Base-by-base conservation (phyloP, 2,797 vertebrate genomes). In the Syngnathus acus region DNA sequence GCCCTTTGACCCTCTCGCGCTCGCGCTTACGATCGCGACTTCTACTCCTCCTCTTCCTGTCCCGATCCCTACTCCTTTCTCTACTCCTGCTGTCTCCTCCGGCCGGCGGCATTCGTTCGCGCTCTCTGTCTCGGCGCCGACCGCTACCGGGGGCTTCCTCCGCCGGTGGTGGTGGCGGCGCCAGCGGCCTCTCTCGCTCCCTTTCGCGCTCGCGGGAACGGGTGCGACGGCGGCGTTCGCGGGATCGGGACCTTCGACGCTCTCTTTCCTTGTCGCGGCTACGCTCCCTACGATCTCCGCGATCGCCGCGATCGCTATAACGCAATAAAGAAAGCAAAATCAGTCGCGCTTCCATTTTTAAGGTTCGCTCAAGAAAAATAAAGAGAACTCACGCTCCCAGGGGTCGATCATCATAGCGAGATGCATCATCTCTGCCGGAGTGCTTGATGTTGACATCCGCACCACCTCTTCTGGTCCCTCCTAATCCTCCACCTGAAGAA, bases 381-480 rank as follows among this genome's bases (percentile, higher is more conserved):
- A 51, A n/a, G 57, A 2, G 6, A 5, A n/a, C 90, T 85, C 64
- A 91, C 92, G 84, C 81, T 8, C 86, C 91, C 1, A 92, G 68
- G 0, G 89, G 68, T 9, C 92, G 85, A 32, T 93, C 92, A 2
- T 93, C 92, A 9, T 91, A 93, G 16, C 92, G 91, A 0, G 91
- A 92, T 0, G 92, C 86, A 60, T 96, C 95, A 7, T 97, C 95
- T 59, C 95, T 86, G 66, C 95, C 95, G 0, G 95, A 97, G 74
- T 97, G 95, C 68, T 95, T 93, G 69, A 97, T 97, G 79, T 97
- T 97, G 61, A 97, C 95, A 21, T 97, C 95, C 0, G 94, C 94
- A 13, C 95, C 95, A 0, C 95, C 95, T 81, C 95, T 91, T 65
- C 89, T 81, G 0, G 92, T 92, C 58, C 91, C 91, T 45, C 92